phyloP scores from a whole-genome alignment of 2,888 invertebrate genomes.

The Synergus japonicus region DNA sequence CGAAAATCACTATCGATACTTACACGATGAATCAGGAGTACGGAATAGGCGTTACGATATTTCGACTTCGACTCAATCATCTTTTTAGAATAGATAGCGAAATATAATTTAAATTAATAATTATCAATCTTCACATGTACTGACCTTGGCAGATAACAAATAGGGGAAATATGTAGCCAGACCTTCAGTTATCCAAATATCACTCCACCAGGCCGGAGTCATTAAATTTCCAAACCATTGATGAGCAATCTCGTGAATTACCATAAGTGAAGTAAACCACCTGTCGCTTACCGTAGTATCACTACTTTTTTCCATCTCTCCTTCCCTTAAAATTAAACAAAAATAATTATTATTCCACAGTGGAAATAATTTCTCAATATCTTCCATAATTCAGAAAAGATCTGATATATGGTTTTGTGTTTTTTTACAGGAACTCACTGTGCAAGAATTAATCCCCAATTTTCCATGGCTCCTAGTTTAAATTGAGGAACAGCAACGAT shows the following conservation, averaged over 20 bases:
- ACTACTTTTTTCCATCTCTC: neutral
- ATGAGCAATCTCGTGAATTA: constrained; percentile 79
- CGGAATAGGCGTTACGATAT: too few species aligned
- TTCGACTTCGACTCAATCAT: too few species aligned
- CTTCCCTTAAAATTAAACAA: constrained; percentile 47
- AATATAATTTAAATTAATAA: too few species aligned
- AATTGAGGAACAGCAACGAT: constrained; percentile 89
- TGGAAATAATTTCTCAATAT: too few species aligned
- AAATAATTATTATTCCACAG: neutral
- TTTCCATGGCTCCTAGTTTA: constrained; percentile 87
- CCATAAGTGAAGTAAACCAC: too few species aligned
- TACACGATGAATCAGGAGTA: too few species aligned
- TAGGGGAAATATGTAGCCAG: constrained; percentile 79
- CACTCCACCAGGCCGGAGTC: constrained; percentile 74
- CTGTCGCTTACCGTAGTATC: constrained; percentile 58
- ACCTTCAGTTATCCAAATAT: constrained; percentile 77
- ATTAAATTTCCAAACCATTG: constrained; percentile 78
- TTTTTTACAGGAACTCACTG: neutral
- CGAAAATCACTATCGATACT: too few species aligned
- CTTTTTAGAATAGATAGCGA: too few species aligned
- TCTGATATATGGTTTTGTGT: neutral
- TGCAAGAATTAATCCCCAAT: constrained; percentile 84
- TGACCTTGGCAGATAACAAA: constrained; percentile 69
- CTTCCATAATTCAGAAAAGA: neutral
- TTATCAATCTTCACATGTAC: too few species aligned